These are phyloP conservation scores for Sebastes taczanowskii DNA, from an alignment of 2,797 vertebrate species.

Conservation along the genomic window DNA sequence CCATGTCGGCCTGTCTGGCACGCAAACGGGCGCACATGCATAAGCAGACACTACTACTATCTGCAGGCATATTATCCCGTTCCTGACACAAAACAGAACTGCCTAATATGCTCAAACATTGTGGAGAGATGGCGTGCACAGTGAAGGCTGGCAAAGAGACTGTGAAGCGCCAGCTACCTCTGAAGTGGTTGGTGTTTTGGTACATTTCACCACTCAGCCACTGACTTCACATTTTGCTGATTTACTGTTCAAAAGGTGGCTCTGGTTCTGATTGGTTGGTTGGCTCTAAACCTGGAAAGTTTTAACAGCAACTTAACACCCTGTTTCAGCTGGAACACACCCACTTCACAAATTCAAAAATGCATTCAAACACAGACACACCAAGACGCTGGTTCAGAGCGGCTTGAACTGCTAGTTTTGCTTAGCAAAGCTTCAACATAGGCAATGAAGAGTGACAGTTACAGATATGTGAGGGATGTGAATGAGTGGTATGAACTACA, in stretches of 20 bases:
- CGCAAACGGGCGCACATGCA: not conserved
- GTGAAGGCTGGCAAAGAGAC: not conserved
- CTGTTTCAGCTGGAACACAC: not conserved
- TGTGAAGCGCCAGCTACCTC: not conserved
- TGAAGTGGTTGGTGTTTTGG: not conserved
- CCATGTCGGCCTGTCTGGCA: conserved; percentile 39
- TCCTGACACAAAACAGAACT: conserved; percentile 12
- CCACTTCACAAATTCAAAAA: not conserved
- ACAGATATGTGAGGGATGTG: not conserved
- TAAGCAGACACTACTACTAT: not conserved
- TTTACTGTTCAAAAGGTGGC: not conserved
- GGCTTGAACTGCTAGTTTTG: not conserved
- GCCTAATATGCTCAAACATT: not conserved
- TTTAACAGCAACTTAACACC: not conserved
- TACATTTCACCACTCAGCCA: not conserved
- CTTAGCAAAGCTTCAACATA: not conserved
- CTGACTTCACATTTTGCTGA: not conserved
- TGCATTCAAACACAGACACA: not conserved
- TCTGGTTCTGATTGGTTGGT: not conserved
- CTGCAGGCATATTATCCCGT: conserved; percentile 26
- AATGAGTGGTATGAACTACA: not conserved
- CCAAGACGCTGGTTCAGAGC: not conserved
- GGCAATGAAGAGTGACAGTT: not conserved
- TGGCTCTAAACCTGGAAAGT: not conserved
- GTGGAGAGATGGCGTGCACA: not conserved